Conservation (phyloP, 2,797 vertebrate species). For the Sebastes aleutianus region DNA sequence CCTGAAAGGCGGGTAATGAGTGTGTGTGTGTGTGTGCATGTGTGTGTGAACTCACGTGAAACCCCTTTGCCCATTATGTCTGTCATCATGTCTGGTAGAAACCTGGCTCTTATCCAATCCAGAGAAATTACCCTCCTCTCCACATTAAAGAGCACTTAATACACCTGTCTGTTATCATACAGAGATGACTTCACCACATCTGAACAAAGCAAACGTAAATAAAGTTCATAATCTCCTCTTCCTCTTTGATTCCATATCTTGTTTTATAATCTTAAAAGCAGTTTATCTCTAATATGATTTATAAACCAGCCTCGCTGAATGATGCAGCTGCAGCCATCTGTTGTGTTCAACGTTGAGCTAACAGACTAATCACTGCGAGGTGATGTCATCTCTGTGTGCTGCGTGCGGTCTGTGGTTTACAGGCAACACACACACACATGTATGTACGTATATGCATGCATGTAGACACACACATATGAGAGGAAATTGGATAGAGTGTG, state of each 20-base stretch:
- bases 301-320: background rate
- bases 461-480: background rate
- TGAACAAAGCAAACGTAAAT: background rate
- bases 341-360: conserved; percentile 24
- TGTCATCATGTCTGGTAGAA: conserved; percentile 60
- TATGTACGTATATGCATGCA: background rate
- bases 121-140: conserved; percentile 39
- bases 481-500: conserved; percentile 68
- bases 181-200: conserved; percentile 35
- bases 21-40: background rate
- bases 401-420: conserved; percentile 51
- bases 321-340: conserved; percentile 48
- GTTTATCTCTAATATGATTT: background rate
- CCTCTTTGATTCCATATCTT: conserved; percentile 1
- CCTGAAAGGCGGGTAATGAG: background rate
- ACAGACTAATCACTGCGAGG: conserved; percentile 55
- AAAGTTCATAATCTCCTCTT: background rate
- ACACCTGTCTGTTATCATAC: conserved; percentile 48
- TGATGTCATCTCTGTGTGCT: conserved; percentile 71
- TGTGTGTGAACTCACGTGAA: conserved; percentile 10
- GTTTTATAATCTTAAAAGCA: background rate
- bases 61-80: conserved; percentile 38
- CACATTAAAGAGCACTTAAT: conserved; percentile 39
- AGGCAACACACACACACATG: conserved; percentile 19
- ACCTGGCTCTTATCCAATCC: conserved; percentile 31